Evolutionary conservation across 2,113 vertebrate species (phyloP).

Genomic region (Pseudonaja textilis): DNA sequence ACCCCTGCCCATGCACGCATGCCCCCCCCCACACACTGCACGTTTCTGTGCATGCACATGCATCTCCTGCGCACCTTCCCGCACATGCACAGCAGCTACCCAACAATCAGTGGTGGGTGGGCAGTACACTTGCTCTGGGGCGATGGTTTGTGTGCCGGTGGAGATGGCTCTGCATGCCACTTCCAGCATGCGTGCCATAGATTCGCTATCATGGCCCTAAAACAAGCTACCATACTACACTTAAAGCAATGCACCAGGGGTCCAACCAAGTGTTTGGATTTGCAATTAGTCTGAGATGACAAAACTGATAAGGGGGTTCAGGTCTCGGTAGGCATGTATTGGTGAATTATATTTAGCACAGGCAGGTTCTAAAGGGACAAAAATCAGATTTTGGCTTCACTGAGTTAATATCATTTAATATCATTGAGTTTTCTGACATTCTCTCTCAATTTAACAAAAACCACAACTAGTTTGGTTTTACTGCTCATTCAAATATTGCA

Average conservation of each 20-base stretch:
- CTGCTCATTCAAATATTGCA: not conserved
- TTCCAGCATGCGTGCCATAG: too few relatives aligned
- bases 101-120: too few relatives aligned
- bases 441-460: constrained; percentile 8
- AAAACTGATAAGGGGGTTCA: not conserved
- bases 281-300: not conserved
- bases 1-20: too few relatives aligned
- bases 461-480: constrained; percentile 3
- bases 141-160: fast-evolving
- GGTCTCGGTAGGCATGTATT: not conserved
- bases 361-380: not conserved
- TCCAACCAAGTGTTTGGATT: not conserved
- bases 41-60: too few relatives aligned
- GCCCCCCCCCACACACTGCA: too few relatives aligned
- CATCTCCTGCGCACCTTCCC: too few relatives aligned
- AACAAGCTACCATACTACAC: not conserved
- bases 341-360: not conserved
- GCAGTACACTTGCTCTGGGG: too few relatives aligned
- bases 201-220: not conserved
- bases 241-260: not conserved
- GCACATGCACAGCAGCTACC: too few relatives aligned
- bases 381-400: not conserved
- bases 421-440: not conserved
- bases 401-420: not conserved
- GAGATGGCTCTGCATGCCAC: too few relatives aligned